Evolutionary conservation across 1,140 invertebrate genomes (phyloP), one percentile per base, ranked within the genome.

Genomic region (Geopemphigus sp.): DNA sequence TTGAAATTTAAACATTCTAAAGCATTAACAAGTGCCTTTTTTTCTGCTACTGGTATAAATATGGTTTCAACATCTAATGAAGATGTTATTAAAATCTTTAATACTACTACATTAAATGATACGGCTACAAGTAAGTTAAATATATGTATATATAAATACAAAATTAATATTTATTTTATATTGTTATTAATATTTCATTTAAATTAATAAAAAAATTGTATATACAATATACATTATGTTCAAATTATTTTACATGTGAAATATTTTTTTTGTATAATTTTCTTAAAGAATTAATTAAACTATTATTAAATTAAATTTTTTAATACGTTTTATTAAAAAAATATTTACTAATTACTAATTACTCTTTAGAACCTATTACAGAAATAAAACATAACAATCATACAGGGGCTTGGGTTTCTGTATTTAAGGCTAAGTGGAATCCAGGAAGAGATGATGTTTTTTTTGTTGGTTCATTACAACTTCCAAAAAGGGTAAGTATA

Each of bases 41-140:
- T 83, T 68, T 84, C 84, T 56, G 82, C 82, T 10, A 59, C 80
- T 59, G 84, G 83, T 12, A 57, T 63, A 15, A 82, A 83, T 15
- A 81, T 83, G 47, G 26, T 84, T 1, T 81, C 82, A 8, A 84
- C 83, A 8, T 82, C 82, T 68, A 84, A 82, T 70, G 83, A 84
- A 64, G 82, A 84, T 39, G 61, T 39, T 3, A 17, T 84, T 8
- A 57, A 82, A 72, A 74, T 84, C 10, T 83, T 81, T 73, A 81
- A 82, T 22, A 80, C 80, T 17, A n/a, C 1, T 39, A 26, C 14
- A 68, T 78, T 76, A 57, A 73, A 45, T 50, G 14, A 39, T 45
- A 22, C 19, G 29, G 39, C 22, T 47, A 47, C 32, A 47, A 61
- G 74, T 78, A 78, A 63, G 32, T 39, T 45, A 0, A 5, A 29